These are phyloP conservation scores for Drosophila pseudoobscura DNA, from an alignment of 1,140 invertebrate genomes.

Conservation along the genomic window DNA sequence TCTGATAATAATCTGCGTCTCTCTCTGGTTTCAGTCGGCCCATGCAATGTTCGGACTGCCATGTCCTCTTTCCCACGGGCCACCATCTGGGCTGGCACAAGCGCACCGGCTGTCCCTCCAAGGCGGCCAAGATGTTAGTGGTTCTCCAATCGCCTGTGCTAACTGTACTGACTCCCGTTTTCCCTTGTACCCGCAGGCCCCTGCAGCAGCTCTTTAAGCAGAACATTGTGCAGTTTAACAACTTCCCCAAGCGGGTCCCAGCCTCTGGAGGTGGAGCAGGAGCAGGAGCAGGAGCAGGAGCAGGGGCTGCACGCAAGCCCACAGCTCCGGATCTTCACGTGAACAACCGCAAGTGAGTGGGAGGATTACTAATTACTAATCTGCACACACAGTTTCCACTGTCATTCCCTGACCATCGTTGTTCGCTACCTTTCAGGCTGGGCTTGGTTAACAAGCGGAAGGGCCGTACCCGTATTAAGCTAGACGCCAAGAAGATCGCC, in stretches of 20 bases:
- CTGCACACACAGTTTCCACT: too few species aligned
- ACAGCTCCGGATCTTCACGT: constrained; percentile 57
- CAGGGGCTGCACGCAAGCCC: constrained; percentile 50
- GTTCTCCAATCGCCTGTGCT: too few species aligned
- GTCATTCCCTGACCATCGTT: background rate
- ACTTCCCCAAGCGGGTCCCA: constrained; percentile 73
- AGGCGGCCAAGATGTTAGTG: constrained; percentile 77
- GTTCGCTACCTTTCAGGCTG: constrained; percentile 35
- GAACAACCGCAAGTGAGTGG: constrained; percentile 76
- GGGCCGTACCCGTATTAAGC: constrained; percentile 79
- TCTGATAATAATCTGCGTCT: background rate
- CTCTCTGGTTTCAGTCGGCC: constrained; percentile 54
- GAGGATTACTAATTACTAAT: background rate
- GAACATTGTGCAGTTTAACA: constrained; percentile 81
- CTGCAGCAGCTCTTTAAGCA: constrained; percentile 81
- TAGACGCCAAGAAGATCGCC: constrained; percentile 80
- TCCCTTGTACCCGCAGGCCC: constrained; percentile 48
- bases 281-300: too few species aligned
- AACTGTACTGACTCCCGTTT: background rate
- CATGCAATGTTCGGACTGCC: constrained; percentile 82
- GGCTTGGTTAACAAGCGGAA: constrained; percentile 74
- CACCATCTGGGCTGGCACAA: constrained; percentile 82
- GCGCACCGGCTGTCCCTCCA: constrained; percentile 79
- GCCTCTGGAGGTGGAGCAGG: background rate
- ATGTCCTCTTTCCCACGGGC: constrained; percentile 81